These are phyloP conservation scores for Mystacornis crossleyi DNA, from an alignment of 2,113 vertebrate species.

Conservation along the genomic window DNA sequence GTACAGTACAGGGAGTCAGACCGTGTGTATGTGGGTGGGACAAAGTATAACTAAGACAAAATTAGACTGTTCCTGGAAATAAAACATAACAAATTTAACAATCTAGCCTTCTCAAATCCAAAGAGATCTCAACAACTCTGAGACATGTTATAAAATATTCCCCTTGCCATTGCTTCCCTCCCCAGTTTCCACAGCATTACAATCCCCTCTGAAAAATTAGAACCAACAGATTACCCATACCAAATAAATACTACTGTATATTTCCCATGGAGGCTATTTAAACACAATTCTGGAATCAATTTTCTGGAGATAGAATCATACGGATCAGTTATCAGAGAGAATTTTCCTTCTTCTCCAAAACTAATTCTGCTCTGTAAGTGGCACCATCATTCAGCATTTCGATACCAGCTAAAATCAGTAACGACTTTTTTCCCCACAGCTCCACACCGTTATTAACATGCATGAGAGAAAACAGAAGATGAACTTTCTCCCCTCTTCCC, in stretches of 20 bases:
- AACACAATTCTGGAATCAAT: background rate
- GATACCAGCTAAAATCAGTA: background rate
- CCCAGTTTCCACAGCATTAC: background rate
- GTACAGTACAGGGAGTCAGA: background rate
- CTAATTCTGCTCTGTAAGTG: background rate
- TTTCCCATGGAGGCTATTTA: background rate
- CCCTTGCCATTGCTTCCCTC: background rate
- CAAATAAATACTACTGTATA: background rate
- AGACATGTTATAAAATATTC: background rate
- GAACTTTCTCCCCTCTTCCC: background rate
- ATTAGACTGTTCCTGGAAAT: conserved; percentile 24
- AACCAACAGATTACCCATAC: background rate
- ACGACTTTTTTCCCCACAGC: background rate
- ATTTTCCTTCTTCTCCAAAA: background rate
- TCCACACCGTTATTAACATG: background rate
- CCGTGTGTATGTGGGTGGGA: background rate
- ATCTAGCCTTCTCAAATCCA: background rate
- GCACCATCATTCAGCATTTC: background rate
- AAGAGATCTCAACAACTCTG: background rate
- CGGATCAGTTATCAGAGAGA: background rate
- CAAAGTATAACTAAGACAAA: background rate
- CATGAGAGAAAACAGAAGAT: background rate
- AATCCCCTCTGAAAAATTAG: background rate
- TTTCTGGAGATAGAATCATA: background rate
- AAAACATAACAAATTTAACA: background rate